These are phyloP conservation scores for Phaedon cochleariae DNA, from an alignment of 2,888 invertebrate genomes.

Conservation along the genomic window DNA sequence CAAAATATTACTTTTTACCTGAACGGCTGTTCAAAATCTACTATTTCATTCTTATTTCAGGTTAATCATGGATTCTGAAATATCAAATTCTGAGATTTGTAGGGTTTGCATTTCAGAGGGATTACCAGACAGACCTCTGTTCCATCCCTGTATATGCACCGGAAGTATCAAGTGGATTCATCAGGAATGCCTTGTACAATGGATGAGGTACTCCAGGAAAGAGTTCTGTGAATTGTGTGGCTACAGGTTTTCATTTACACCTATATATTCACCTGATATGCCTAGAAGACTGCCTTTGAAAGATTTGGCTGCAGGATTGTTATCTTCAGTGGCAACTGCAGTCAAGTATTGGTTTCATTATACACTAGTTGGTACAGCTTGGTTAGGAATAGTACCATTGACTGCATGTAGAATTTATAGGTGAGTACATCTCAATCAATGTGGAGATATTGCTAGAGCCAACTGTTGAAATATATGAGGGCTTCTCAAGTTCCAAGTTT, in stretches of 20 bases:
- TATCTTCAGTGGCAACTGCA: conserved; percentile 89
- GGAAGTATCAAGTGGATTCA: conserved; percentile 99
- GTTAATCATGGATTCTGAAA: conserved; percentile 60
- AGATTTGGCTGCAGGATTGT: conserved; percentile 90
- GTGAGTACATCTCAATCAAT: conserved; percentile 9
- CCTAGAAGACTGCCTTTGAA: conserved; percentile 93
- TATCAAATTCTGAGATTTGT: conserved; percentile 87
- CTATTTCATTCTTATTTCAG: background rate
- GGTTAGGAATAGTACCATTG: conserved; percentile 96
- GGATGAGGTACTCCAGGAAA: conserved; percentile 98
- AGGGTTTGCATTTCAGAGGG: conserved; percentile 98
- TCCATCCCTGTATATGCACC: conserved; percentile 98
- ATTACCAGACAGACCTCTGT: conserved; percentile 88
- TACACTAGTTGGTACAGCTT: conserved; percentile 94
- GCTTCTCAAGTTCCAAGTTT: no score
- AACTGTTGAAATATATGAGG: background rate
- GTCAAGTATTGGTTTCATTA: conserved; percentile 98
- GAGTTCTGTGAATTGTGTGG: conserved; percentile 99
- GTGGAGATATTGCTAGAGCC: no score
- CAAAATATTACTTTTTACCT: no score
- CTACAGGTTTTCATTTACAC: conserved; percentile 96
- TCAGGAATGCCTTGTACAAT: conserved; percentile 97
- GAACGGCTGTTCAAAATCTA: no score
- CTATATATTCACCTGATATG: conserved; percentile 99
- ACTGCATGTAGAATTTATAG: conserved; percentile 94